Conservation (phyloP, 2,888 invertebrate genomes). For the Anagyrus pseudococci region DNA sequence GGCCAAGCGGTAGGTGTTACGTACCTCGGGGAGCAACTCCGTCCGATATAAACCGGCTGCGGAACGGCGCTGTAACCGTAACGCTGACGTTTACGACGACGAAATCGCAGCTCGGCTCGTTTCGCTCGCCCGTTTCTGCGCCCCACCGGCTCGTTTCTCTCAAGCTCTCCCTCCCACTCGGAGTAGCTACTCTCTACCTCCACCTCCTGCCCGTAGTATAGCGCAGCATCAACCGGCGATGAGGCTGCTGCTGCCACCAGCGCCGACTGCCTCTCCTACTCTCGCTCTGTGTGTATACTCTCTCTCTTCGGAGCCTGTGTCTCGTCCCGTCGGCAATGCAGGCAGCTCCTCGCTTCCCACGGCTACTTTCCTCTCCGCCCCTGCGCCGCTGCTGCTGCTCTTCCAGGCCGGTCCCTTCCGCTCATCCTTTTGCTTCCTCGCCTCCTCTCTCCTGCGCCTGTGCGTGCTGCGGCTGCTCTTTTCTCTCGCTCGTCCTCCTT, state of each 20-base stretch:
- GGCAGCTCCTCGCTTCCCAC: slow-evolving; percentile 35
- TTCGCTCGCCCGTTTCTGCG: slow-evolving; percentile 41
- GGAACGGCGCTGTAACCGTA: slow-evolving; percentile 62
- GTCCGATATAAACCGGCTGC: slow-evolving; percentile 60
- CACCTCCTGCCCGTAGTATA: not conserved
- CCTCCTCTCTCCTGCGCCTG: not conserved
- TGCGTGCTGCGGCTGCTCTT: not conserved
- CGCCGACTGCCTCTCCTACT: slow-evolving; percentile 9
- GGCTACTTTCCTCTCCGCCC: slow-evolving; percentile 9
- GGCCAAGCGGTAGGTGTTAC: slow-evolving; percentile 55
- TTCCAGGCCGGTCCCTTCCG: slow-evolving; percentile 19
- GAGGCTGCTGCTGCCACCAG: slow-evolving; percentile 9
- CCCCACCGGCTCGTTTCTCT: slow-evolving; percentile 1
- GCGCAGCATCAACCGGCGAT: slow-evolving; percentile 21
- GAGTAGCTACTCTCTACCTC: not conserved
- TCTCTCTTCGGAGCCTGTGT: slow-evolving; percentile 41
- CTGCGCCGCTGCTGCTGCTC: slow-evolving; percentile 17
- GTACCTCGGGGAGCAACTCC: slow-evolving; percentile 62
- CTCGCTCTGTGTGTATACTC: slow-evolving; percentile 27
- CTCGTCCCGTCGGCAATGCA: slow-evolving; percentile 54
- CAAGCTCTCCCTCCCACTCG: not conserved
- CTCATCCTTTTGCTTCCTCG: not conserved
- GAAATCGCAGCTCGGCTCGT: slow-evolving; percentile 62
- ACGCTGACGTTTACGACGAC: slow-evolving; percentile 63
- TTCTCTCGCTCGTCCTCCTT: too few species aligned